Conservation (phyloP, 2,113 vertebrate genomes). For the Hiodon tergisus region DNA sequence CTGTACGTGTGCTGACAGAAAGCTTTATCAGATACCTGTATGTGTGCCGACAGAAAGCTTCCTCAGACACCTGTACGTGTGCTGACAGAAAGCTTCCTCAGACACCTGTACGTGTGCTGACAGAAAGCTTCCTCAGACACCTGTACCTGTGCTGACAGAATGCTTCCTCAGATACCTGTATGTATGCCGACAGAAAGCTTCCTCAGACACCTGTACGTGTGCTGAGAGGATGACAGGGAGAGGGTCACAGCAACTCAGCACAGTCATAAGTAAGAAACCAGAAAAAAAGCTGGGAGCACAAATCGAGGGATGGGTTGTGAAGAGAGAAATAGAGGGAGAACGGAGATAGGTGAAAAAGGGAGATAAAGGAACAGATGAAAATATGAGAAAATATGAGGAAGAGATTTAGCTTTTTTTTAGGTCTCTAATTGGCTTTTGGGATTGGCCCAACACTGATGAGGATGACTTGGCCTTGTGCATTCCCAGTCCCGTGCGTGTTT, state of each 20-base stretch:
- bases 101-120: no score
- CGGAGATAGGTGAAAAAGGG: neutral
- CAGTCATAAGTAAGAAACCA: conserved; percentile 13
- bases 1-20: no score
- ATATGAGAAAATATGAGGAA: neutral
- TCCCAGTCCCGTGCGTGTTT: no score
- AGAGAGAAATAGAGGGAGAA: conserved; percentile 6
- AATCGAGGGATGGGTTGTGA: conserved; percentile 22
- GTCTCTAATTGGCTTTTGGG: conserved; percentile 58
- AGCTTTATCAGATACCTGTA: no score
- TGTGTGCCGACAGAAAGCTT: no score
- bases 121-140: no score
- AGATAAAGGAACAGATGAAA: conserved; percentile 24
- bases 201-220: conserved; percentile 1
- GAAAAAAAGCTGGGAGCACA: neutral
- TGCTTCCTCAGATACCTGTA: neutral
- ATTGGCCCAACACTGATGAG: conserved; percentile 53
- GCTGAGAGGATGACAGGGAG: conserved; percentile 19
- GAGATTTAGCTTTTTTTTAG: conserved; percentile 21
- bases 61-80: no score
- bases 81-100: no score
- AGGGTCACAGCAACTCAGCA: conserved; percentile 10
- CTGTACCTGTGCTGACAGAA: neutral
- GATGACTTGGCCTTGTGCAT: conserved; percentile 21
- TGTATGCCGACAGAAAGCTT: neutral